Conservation (phyloP, 1,140 invertebrate genomes). For the Drosophila triauraria region DNA sequence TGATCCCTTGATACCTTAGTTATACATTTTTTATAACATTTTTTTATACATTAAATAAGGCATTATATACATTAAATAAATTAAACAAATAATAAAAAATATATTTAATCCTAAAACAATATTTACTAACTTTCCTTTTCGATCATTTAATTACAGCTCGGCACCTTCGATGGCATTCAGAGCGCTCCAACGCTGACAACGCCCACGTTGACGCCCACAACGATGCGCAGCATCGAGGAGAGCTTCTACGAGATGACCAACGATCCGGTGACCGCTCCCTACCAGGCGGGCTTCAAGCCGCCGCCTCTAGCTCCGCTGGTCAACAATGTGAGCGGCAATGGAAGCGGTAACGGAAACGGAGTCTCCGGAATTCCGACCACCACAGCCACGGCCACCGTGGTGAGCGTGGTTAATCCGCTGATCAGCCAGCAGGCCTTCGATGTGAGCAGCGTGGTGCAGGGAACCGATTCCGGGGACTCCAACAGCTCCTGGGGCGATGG, state of each 20-base stretch:
- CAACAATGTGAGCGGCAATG: constrained; percentile 26
- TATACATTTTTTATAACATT: too few species aligned
- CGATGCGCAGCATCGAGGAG: constrained; percentile 95
- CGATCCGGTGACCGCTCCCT: constrained; percentile 90
- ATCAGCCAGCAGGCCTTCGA: constrained; percentile 39
- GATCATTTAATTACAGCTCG: constrained; percentile 88
- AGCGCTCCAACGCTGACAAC: constrained; percentile 95
- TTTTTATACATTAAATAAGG: too few species aligned
- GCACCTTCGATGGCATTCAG: constrained; percentile 91
- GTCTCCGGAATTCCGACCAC: constrained; percentile 9
- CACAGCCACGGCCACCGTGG: constrained; percentile 27
- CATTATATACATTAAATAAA: too few species aligned
- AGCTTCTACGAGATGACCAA: constrained; percentile 89
- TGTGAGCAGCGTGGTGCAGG: constrained; percentile 25
- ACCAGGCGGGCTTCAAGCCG: constrained; percentile 96
- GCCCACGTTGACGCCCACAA: constrained; percentile 96
- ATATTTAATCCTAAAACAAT: too few species aligned
- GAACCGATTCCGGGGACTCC: constrained; percentile 74
- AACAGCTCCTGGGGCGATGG: constrained; percentile 72
- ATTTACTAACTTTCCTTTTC: not conserved
- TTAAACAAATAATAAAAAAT: not conserved
- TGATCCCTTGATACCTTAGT: too few species aligned
- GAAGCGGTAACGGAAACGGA: constrained; percentile 25
- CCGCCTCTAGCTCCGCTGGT: constrained; percentile 85
- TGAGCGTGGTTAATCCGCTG: constrained; percentile 30